Conservation (phyloP, 2,888 invertebrate species). For the Therioaphis trifolii region DNA sequence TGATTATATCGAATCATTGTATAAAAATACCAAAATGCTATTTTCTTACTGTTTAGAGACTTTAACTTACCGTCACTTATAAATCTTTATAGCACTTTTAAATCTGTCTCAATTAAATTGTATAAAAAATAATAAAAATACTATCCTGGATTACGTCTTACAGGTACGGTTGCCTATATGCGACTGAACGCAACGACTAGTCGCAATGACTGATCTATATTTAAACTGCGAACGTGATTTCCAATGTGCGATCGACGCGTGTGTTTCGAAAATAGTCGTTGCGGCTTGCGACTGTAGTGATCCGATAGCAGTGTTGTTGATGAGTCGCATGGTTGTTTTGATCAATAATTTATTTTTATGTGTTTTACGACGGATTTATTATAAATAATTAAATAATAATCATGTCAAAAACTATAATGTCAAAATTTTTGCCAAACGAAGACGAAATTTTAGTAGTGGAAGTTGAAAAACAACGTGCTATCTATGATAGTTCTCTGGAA, state of each 20-base stretch:
- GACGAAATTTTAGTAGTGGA: background rate
- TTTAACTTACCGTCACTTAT: background rate
- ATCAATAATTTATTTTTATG: too few relatives aligned
- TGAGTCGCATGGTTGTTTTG: background rate
- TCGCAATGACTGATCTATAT: background rate
- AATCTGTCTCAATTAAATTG: constrained; percentile 19
- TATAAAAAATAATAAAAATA: constrained; percentile 19
- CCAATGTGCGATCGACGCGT: background rate
- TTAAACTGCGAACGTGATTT: background rate
- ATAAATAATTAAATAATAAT: background rate
- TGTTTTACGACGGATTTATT: background rate
- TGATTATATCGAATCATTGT: background rate
- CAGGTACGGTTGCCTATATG: background rate
- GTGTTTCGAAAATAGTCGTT: background rate
- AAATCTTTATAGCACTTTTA: background rate
- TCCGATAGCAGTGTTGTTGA: background rate
- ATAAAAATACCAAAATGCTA: background rate
- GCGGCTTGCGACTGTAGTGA: background rate
- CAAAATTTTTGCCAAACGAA: background rate
- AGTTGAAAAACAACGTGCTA: background rate
- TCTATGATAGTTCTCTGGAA: background rate
- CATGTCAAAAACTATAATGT: background rate
- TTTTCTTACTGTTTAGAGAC: background rate
- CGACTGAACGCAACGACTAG: background rate
- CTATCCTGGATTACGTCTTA: constrained; percentile 20